Base-by-base conservation (phyloP, 2,797 vertebrate genomes). In the Protosalanx chinensis region DNA sequence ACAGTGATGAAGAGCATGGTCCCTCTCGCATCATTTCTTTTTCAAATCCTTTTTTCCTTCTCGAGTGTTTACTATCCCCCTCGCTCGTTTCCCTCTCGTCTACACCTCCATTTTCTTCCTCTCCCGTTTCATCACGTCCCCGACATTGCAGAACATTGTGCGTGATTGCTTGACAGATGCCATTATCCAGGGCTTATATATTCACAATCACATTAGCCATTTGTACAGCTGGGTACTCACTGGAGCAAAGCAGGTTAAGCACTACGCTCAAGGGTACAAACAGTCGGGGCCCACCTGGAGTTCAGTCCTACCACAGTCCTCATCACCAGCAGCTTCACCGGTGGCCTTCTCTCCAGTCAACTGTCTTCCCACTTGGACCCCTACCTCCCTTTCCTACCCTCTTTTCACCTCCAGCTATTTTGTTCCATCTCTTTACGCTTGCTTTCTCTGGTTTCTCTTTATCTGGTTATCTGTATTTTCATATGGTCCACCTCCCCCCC, bases 131-230 rank as follows among this genome's bases (percentile, higher is more conserved):
- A 84, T 86, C 84, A 75, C 70, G 18, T 30, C 73, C 75, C 70
- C 67, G 76, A 77, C 73, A 75, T 82, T 63, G 83, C 86, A 82
- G 80, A 89, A 87, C 85, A 87, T 88, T 85, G 86, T 77, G 80
- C 84, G 75, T 88, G 88, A 91, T 91, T 88, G 84, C 85, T 84
- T 87, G 87, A 87, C 87, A 91, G 90, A 90, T 83, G 89, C 86
- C 88, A 89, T 90, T 91, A 88, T 91, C 82, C 84, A 53, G 78
- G 81, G 80, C 87, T 86, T 88, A 85, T 87, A 84, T 90, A 89
- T 86, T 81, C 81, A 83, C 88, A 90, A 91, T 92, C 88, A 87
- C 83, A 88, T 92, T 90, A 90, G 81, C 87, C 86, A 79, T 90
- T 90, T 89, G 87, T 84, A 83, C 88, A 91, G 87, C 87, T 86